These are phyloP conservation scores for Globodera rostochiensis DNA, from an alignment of 1,140 invertebrate genomes.

Conservation along the genomic window DNA sequence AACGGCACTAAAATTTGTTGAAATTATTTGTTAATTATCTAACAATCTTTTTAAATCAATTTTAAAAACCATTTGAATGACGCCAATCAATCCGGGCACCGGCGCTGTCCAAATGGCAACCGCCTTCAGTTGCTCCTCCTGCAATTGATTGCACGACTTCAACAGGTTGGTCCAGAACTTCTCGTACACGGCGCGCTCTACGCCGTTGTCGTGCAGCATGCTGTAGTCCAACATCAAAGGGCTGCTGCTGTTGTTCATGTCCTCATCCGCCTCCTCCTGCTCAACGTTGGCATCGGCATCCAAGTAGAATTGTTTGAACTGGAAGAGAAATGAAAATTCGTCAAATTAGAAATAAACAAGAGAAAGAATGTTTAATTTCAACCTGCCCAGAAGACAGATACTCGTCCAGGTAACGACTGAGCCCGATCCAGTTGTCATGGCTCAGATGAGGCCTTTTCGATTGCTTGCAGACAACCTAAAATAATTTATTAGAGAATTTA, in stretches of 20 bases:
- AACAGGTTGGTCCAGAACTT: slow-evolving; percentile 40
- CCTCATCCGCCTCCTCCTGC: slow-evolving; percentile 2
- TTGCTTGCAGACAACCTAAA: slow-evolving; percentile 37
- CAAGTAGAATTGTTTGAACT: slow-evolving; percentile 43
- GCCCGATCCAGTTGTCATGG: slow-evolving; percentile 38
- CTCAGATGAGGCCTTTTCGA: not conserved
- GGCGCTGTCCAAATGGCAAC: slow-evolving; percentile 39
- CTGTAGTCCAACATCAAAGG: not conserved
- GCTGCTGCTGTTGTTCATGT: slow-evolving; percentile 27
- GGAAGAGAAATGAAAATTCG: not conserved
- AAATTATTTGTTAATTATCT: not conserved
- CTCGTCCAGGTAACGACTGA: slow-evolving; percentile 29
- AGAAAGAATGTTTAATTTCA: too few relatives aligned
- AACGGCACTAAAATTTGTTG: slow-evolving; percentile 43
- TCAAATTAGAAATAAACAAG: too few relatives aligned
- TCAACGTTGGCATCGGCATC: slow-evolving; percentile 7
- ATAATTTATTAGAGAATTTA: not conserved
- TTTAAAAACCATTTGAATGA: slow-evolving; percentile 33
- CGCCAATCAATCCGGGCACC: slow-evolving; percentile 34
- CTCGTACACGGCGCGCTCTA: slow-evolving; percentile 23
- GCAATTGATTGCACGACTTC: slow-evolving; percentile 46
- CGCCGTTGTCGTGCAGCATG: not conserved
- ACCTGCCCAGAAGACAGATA: slow-evolving; percentile 36
- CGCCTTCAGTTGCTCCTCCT: slow-evolving; percentile 36
- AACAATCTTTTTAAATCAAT: not conserved